Percentiles rank a stretch among this genome's conserved stretches.
These are phyloP conservation scores for Rhincodon typus DNA, from an alignment of 2,797 vertebrate genomes.

Conservation along the genomic window DNA sequence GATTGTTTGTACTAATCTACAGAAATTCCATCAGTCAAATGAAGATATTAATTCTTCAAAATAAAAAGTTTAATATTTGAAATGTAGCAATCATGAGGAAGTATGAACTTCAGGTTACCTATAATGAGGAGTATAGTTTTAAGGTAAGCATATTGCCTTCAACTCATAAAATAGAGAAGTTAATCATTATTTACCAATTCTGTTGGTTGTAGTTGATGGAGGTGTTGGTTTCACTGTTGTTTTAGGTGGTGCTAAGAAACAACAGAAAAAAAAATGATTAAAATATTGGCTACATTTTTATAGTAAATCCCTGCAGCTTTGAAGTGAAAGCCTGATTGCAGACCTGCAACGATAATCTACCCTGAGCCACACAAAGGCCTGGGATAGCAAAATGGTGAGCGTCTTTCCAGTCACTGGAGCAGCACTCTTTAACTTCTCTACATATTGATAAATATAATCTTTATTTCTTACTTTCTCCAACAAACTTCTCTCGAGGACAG, in stretches of 20 bases:
- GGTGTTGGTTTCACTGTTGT: neutral
- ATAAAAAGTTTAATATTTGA: neutral
- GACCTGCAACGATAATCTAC: no score
- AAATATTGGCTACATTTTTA: neutral
- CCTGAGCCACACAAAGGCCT: neutral
- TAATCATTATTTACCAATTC: neutral
- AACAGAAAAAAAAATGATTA: neutral
- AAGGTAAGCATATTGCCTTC: neutral
- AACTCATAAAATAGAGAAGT: neutral
- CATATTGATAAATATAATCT: neutral
- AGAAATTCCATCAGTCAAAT: neutral
- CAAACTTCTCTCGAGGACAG: no score
- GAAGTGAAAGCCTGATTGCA: neutral
- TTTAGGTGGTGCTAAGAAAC: neutral
- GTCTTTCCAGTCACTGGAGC: neutral
- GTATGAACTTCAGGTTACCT: neutral
- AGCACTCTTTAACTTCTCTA: neutral
- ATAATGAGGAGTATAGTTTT: neutral
- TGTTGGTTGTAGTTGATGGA: neutral
- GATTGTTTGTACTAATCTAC: neutral
- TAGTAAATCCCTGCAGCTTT: neutral
- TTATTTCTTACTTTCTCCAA: no score
- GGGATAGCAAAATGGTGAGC: neutral
- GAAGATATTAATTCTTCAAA: neutral
- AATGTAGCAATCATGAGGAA: neutral